Evolutionary conservation across 2,888 invertebrate genomes (phyloP), one percentile per base, ranked within the genome.

Genomic region (Chromoteleia sp.): DNA sequence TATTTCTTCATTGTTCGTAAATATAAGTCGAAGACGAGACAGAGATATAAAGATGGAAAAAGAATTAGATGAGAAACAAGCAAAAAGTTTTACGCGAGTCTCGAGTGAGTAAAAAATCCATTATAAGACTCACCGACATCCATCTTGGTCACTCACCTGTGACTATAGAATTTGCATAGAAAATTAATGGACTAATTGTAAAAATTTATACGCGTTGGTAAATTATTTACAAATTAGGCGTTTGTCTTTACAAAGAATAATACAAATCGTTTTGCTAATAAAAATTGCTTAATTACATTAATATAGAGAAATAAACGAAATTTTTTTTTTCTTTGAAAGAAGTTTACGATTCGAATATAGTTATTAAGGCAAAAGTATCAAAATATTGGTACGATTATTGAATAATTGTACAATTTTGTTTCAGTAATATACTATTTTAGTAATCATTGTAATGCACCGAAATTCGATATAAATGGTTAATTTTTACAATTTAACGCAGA

Each of bases 111-210:
- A 1, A 68, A 54, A 52, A 56, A 54, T 3, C 8, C 43, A 45
- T 68, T 43, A 14, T 8, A 41, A 56, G 68, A 45, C 33, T 54
- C 30, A 33, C 43, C 48, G 70, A 58, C 48, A 70, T 70, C 58
- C 58, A 70, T 70, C 58, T 70, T 58, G 58, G 70, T 58, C 70
- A 70, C 6, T 70, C 58, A 70, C 58, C 70, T 58, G 58, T 48
- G 36, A 70, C 43, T 45, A 39, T 4, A 10, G 17, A 56, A 54
- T 68, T 68, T 56, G 19, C 70, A 56, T 45, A 48, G 48, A 58
- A n/a, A 58, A 58, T 58, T 48, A 58, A 39, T 70, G 70, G 36
- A n/a, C 33, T 17, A n/a, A 48, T 70, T 61, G 12, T 15, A 10
- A 50, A 43, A 19, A 19, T 17, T n/a, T 29, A 41, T 5, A 45